Evolutionary conservation across 2,888 invertebrate genomes (phyloP), one percentile per base, ranked within the genome.

Genomic region (Drosophila lutescens): DNA sequence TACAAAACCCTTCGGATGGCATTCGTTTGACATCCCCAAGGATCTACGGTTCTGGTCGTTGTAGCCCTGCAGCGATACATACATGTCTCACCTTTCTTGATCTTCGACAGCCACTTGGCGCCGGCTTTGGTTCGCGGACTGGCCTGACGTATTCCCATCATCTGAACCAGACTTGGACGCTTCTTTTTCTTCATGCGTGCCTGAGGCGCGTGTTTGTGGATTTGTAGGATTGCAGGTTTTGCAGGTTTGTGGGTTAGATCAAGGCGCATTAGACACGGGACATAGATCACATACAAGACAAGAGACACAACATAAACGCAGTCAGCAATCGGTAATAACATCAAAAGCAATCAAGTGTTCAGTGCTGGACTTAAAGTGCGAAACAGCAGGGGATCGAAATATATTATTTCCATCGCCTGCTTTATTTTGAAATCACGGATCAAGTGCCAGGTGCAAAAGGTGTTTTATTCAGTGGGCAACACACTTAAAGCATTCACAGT

Each of bases 61-160:
- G 23, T 69, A 74, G 65, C 66, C 55, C 74, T 73, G 73, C 74
- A 76, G 79, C 78, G 85, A 86, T 78, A 96, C 59, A 96, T 95
- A 90, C 90, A 88, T 90, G 89, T 90, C 92, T 96, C 96, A 76
- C 96, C 96, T 90, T 97, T 96, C 91, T 96, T 97, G 83, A 97
- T 96, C 92, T 97, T 97, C 55, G 97, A 96, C 67, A 97, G 93
- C 97, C 97, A 97, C 90, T 97, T 97, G 78, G 96, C 96, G 38
- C 97, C 97, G 86, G 97, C 97, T 92, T 96, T 97, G 10, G 97
- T 96, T 68, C 97, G 93, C 12, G 97, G 96, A 88, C 97, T 97
- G 91, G 97, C 93, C 88, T 94, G 94, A 72, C 96, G 93, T 76
- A 96, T 95, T 77, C 94, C 95, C 93, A 97, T 96, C 94, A 97